phyloP scores from a whole-genome alignment of 1,140 invertebrate genomes.

The Cyclina sinensis region DNA sequence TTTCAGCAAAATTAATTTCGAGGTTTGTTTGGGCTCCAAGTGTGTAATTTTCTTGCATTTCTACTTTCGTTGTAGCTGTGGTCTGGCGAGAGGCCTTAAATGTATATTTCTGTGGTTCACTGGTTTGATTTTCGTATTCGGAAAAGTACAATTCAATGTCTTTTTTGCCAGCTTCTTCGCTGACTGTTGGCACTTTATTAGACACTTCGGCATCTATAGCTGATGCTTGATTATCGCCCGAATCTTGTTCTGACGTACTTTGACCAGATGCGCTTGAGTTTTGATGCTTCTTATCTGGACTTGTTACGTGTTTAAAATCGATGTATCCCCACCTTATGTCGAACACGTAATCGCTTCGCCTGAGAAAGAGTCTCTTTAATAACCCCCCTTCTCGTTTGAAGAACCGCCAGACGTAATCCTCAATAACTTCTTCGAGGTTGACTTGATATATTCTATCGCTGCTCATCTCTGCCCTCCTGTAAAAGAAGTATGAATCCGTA shows the following conservation, averaged over 20 bases:
- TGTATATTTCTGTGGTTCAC: constrained; percentile 41
- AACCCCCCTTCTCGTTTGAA: constrained; percentile 16
- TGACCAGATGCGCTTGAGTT: background rate
- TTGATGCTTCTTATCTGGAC: background rate
- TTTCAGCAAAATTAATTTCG: constrained; percentile 41
- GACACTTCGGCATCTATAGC: background rate
- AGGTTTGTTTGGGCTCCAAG: constrained; percentile 59
- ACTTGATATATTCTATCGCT: constrained; percentile 37
- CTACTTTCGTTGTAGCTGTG: constrained; percentile 28
- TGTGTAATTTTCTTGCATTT: constrained; percentile 68
- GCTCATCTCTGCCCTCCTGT: background rate
- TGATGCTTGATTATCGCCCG: background rate
- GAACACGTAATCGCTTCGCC: constrained; percentile 29
- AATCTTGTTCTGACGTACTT: background rate
- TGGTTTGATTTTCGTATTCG: constrained; percentile 63
- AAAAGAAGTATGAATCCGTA: too few species aligned
- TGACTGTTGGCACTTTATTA: background rate
- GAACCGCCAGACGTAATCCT: constrained; percentile 39
- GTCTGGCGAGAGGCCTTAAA: constrained; percentile 53
- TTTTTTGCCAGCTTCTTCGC: background rate
- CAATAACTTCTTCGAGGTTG: constrained; percentile 43
- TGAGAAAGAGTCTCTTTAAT: constrained; percentile 4
- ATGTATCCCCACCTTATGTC: constrained; percentile 67
- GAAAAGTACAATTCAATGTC: constrained; percentile 54
- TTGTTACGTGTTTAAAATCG: constrained; percentile 55